A percentile compares a stretch with the other conserved stretches of the same genome.
Evolutionary conservation across 2,797 vertebrate species (phyloP).

Genomic region (Rhyacichthys aspro): DNA sequence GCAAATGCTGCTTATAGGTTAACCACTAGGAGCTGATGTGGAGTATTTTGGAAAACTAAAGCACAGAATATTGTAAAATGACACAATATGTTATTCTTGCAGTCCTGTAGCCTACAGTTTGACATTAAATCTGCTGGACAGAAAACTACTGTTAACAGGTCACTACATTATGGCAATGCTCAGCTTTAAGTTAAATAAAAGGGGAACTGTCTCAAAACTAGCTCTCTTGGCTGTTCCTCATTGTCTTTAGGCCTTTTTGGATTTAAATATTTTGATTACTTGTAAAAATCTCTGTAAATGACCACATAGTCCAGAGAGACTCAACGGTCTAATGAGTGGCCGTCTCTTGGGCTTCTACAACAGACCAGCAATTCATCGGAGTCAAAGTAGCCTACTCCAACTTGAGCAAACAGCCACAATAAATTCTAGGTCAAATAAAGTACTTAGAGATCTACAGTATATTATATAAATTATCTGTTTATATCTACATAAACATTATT

Average conservation of each 20-base stretch:
- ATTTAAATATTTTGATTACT: conserved; percentile 35
- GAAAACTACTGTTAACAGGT: no score
- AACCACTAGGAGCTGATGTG: no score
- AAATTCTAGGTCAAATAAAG: conserved; percentile 28
- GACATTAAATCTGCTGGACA: no score
- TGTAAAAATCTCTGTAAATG: conserved; percentile 63
- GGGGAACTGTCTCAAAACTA: no score
- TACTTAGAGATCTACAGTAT: conserved; percentile 4
- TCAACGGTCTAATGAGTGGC: conserved; percentile 40
- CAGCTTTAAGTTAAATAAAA: no score
- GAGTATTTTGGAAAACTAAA: no score
- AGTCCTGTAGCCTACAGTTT: no score
- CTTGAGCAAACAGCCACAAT: conserved; percentile 28
- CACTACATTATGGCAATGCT: no score
- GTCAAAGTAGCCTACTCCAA: conserved; percentile 35
- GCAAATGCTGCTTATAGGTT: no score
- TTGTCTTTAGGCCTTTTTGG: conserved; percentile 42
- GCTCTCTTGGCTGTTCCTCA: conserved; percentile 17
- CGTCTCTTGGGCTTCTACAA: conserved; percentile 51
- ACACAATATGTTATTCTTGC: no score
- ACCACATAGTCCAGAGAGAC: conserved; percentile 46
- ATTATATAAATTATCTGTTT: no score
- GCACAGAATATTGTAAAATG: no score
- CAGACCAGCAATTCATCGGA: conserved; percentile 60
- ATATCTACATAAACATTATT: neutral